Conservation (phyloP, 2,113 vertebrate species). For the Oncorhynchus clarkii region DNA sequence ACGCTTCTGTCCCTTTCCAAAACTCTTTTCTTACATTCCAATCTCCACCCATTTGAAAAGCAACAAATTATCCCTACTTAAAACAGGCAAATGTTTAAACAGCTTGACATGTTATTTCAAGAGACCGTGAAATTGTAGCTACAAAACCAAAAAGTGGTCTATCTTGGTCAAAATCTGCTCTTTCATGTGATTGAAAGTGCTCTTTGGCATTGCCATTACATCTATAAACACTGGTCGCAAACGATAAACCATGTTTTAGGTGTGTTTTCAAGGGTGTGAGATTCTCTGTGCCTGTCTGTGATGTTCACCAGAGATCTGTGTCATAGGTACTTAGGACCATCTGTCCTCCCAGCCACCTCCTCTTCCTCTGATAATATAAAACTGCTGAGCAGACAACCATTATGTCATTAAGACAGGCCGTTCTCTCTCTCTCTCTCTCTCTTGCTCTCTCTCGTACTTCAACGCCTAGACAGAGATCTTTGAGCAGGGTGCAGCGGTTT, state of each 20-base stretch:
- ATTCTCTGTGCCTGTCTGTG: constrained; percentile 3
- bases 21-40: constrained; percentile 23
- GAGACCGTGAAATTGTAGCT: constrained; percentile 24
- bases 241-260: neutral
- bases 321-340: neutral
- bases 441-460: neutral
- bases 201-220: constrained; percentile 14
- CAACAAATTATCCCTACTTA: constrained; percentile 30
- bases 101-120: constrained; percentile 32
- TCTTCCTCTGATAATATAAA: constrained; percentile 16
- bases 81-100: constrained; percentile 30
- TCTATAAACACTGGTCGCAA: neutral
- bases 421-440: neutral
- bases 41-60: constrained; percentile 47
- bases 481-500: neutral
- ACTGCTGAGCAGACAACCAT: constrained; percentile 27
- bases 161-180: constrained; percentile 12
- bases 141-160: constrained; percentile 31
- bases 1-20: constrained; percentile 6
- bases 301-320: constrained; percentile 1
- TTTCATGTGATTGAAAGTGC: constrained; percentile 38
- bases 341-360: constrained; percentile 5
- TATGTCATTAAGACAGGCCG: constrained; percentile 12
- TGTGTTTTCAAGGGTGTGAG: constrained; percentile 10
- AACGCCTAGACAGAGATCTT: neutral